Percentiles rank a stretch among this genome's conserved stretches.
Conservation (phyloP, 1,140 invertebrate species). For the Oryctes rhinoceros region DNA sequence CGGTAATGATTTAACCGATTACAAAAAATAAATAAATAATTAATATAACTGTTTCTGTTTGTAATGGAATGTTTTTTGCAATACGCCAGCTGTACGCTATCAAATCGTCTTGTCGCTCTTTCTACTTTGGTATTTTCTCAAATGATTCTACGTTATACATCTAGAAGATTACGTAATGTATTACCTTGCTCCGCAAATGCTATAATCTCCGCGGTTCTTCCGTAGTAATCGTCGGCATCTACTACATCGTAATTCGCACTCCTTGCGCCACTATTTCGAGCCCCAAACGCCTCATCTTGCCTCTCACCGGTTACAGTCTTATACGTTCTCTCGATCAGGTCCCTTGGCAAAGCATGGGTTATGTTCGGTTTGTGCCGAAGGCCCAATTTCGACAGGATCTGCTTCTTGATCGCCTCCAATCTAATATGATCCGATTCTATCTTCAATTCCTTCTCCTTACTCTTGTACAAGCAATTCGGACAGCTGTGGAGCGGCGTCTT, state of each 20-base stretch:
- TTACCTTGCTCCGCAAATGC: conserved; percentile 83
- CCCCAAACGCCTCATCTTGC: conserved; percentile 34
- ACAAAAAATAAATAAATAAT: no score
- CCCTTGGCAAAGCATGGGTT: conserved; percentile 70
- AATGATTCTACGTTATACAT: no score
- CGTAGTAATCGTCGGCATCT: conserved; percentile 77
- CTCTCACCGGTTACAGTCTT: conserved; percentile 65
- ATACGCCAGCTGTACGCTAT: not conserved
- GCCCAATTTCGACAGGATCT: conserved; percentile 79
- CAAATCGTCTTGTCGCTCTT: no score
- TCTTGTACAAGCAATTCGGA: conserved; percentile 58
- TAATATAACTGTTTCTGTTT: no score
- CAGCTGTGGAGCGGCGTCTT: conserved; percentile 50
- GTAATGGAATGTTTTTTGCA: no score
- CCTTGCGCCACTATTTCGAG: conserved; percentile 48
- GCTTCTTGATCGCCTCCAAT: conserved; percentile 78
- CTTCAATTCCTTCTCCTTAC: conserved; percentile 51
- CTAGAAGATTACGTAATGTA: conserved; percentile 45
- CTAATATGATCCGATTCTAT: conserved; percentile 68
- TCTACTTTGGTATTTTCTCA: no score
- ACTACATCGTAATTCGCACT: conserved; percentile 59
- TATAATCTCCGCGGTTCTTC: conserved; percentile 81
- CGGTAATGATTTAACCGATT: no score
- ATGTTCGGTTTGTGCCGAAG: conserved; percentile 75
- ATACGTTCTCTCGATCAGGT: conserved; percentile 75